These are phyloP conservation scores for Nothobranchius furzeri DNA, from an alignment of 2,113 vertebrate genomes.

Conservation along the genomic window DNA sequence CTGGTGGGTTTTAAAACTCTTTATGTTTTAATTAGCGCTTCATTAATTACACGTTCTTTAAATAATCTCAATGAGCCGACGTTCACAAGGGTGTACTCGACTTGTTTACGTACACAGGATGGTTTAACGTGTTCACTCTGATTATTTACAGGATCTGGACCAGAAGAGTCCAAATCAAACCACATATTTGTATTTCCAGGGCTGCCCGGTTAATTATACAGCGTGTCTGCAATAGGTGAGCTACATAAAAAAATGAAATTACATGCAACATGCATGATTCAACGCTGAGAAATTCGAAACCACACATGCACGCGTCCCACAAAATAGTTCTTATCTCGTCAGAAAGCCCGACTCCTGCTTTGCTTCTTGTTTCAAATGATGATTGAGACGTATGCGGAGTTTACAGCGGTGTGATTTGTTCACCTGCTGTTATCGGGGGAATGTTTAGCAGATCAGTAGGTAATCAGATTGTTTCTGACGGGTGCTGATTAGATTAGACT, in stretches of 20 bases:
- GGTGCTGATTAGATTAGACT: slow-evolving; percentile 28
- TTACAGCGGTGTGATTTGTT: slow-evolving; percentile 23
- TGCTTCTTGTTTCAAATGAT: slow-evolving; percentile 1
- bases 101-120: slow-evolving; percentile 24
- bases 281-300: slow-evolving; percentile 62
- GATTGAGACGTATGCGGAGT: slow-evolving; percentile 5
- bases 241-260: slow-evolving; percentile 50
- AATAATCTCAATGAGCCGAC: slow-evolving; percentile 35
- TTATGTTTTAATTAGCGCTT: slow-evolving; percentile 43
- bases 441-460: slow-evolving; percentile 38
- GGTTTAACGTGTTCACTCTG: slow-evolving; percentile 41
- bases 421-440: slow-evolving; percentile 18
- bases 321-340: slow-evolving; percentile 12
- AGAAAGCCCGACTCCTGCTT: not conserved
- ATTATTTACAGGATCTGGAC: slow-evolving; percentile 1
- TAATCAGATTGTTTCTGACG: slow-evolving; percentile 40
- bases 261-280: slow-evolving; percentile 70
- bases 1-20: slow-evolving; percentile 31
- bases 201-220: slow-evolving; percentile 36
- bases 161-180: not conserved
- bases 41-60: slow-evolving; percentile 39
- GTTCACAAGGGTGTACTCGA: slow-evolving; percentile 29
- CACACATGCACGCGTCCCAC: slow-evolving; percentile 2
- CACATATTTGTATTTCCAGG: slow-evolving; percentile 16
- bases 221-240: slow-evolving; percentile 13